Percentiles rank a stretch among this genome's conserved stretches.
Conservation (phyloP, 2,797 vertebrate genomes). For the Carapus acus region DNA sequence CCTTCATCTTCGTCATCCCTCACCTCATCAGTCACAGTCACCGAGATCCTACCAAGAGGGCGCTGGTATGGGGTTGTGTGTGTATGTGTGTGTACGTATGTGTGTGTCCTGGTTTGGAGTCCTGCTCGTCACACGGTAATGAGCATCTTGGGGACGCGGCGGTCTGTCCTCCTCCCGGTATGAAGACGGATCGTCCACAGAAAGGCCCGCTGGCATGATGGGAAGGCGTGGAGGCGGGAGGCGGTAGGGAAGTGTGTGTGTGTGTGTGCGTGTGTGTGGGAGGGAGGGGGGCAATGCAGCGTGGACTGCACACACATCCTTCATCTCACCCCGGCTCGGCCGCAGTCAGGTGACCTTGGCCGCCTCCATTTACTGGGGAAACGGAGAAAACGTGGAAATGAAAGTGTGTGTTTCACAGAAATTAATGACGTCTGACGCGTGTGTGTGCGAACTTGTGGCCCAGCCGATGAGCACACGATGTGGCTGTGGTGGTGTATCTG, state of each 20-base stretch:
- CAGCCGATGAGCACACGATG: too few relatives aligned
- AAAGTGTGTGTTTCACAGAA: constrained; percentile 42
- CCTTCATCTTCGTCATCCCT: constrained; percentile 14
- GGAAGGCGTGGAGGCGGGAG: constrained; percentile 12
- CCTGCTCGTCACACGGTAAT: constrained; percentile 26
- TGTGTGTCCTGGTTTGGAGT: constrained; percentile 41
- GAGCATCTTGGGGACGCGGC: constrained; percentile 8
- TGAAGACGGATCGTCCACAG: constrained; percentile 50
- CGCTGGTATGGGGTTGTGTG: constrained; percentile 20
- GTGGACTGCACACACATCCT: constrained; percentile 56
- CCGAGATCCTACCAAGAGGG: constrained; percentile 31
- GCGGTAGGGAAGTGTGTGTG: too few relatives aligned
- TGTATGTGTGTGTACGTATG: too few relatives aligned
- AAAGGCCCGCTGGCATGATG: constrained; percentile 40
- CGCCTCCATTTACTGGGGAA: constrained; percentile 45
- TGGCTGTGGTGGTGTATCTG: too few relatives aligned
- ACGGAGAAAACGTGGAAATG: constrained; percentile 24
- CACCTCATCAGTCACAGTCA: constrained; percentile 22
- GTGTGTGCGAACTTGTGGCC: constrained; percentile 27
- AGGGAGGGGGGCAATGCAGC: too few relatives aligned
- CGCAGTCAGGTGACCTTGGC: constrained; percentile 57
- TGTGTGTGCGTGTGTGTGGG: too few relatives aligned
- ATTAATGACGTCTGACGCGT: constrained; percentile 26
- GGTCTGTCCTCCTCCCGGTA: constrained; percentile 19
- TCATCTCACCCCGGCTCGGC: constrained; percentile 21